Percentiles rank a stretch among this genome's conserved stretches.
These are phyloP conservation scores for Mallateleia sp. DNA, from an alignment of 2,888 invertebrate species.

Conservation along the genomic window DNA sequence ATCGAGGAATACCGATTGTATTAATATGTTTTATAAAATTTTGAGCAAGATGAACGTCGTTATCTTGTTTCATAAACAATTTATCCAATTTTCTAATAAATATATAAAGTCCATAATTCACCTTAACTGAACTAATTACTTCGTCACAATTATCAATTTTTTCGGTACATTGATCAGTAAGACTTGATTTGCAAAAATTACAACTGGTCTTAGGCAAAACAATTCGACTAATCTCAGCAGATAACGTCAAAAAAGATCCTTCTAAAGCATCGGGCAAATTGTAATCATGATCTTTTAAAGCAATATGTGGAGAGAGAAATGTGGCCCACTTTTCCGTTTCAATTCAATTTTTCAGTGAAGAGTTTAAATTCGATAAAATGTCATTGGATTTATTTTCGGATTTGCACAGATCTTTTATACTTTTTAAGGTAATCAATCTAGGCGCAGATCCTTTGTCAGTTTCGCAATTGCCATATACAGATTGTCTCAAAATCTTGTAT, in stretches of 20 bases:
- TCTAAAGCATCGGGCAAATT: slow-evolving; percentile 6
- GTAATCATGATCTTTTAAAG: slow-evolving; percentile 34
- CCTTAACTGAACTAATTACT: not conserved
- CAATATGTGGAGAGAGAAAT: slow-evolving; percentile 9
- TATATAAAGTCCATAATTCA: slow-evolving; percentile 33
- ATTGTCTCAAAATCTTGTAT: slow-evolving; percentile 11
- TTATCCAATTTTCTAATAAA: slow-evolving; percentile 40
- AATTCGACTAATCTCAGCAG: slow-evolving; percentile 33
- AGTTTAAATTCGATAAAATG: slow-evolving; percentile 34
- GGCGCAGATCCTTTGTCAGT: not conserved
- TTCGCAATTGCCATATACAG: slow-evolving; percentile 2
- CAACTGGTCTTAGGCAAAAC: slow-evolving; percentile 34
- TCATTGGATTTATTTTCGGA: slow-evolving; percentile 1
- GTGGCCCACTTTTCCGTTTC: slow-evolving; percentile 29
- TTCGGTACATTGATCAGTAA: not conserved
- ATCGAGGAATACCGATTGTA: slow-evolving; percentile 31
- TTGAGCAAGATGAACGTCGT: slow-evolving; percentile 26
- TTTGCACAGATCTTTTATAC: slow-evolving; percentile 35
- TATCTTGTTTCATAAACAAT: not conserved
- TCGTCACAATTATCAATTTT: too few species aligned
- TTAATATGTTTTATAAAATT: slow-evolving; percentile 21
- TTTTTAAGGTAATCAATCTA: not conserved
- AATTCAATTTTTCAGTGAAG: slow-evolving; percentile 18
- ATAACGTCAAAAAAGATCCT: slow-evolving; percentile 25
- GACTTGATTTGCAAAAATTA: slow-evolving; percentile 2